Base-by-base conservation (phyloP, 2,888 invertebrate species). In the Drosophila putrida region DNA sequence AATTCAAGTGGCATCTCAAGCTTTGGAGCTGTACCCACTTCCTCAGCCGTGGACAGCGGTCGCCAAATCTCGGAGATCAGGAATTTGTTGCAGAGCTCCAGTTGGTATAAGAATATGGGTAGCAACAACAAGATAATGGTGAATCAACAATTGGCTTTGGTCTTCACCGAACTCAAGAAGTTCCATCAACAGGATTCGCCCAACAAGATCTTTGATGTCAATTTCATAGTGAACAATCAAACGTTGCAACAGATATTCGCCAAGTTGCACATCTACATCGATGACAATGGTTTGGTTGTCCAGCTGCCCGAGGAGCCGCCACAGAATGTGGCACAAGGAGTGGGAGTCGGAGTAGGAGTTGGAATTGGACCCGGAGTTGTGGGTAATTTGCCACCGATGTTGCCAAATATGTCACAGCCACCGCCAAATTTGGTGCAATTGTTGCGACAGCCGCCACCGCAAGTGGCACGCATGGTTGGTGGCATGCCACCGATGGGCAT, bases 101-200 rank as follows among this genome's bases (percentile, higher is more conserved):
- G 93, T 61, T 96, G 96, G 94, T 96, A 95, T 88, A 95, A 95
- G 89, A 95, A 95, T 71, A 92, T 96, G 49, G 95, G 95, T 80
- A 95, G 95, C 60, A 95, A 95, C 74, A 95, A 95, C 89, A 96
- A 96, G 92, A 94, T 96, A 78, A 94, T 95, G 91, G 94, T 95
- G 0, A 96, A 95, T 88, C 95, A 95, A 84, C 94, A 96, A 89
- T 90, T 96, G 83, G 94, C 95, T 1, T 93, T 94, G 28, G 93
- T 95, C 10, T 94, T 95, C 6, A 94, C 94, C 75, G 94, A 94
- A 91, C 91, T 94, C 25, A 95, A 95, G 89, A 94, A 94, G 80
- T 94, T 93, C 77, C 94, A 95, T 72, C 95, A 94, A 83, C 94
- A 94, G 82, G 93, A 93, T 50, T 90, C 91, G 28, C 91, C 93